Percentiles rank a stretch among this genome's conserved stretches.
Conservation (phyloP, 2,113 vertebrate species). For the Camelus bactrianus region DNA sequence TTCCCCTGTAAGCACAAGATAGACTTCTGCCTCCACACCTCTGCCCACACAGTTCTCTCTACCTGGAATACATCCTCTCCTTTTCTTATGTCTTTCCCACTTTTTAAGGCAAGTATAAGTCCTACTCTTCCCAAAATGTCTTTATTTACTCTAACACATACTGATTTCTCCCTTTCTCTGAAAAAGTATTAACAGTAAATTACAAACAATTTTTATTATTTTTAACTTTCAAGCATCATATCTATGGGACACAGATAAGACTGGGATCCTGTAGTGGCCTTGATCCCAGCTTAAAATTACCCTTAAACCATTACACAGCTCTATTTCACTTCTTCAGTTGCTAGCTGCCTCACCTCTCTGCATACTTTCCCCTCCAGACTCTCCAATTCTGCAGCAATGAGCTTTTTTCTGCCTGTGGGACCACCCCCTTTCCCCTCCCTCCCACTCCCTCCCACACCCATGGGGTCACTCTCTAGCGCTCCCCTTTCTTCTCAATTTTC, state of each 20-base stretch:
- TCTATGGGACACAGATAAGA: neutral
- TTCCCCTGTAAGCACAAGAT: neutral
- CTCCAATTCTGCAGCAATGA: neutral
- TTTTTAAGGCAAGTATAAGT: neutral
- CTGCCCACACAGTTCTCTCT: neutral
- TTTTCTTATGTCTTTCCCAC: neutral
- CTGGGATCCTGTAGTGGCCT: neutral
- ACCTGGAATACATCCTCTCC: neutral
- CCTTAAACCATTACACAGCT: neutral
- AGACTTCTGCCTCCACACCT: neutral
- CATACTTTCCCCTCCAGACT: neutral
- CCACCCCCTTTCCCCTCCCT: too few relatives aligned
- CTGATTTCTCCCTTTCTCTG: neutral
- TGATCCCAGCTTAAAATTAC: neutral
- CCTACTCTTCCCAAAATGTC: neutral
- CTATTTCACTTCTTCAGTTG: neutral
- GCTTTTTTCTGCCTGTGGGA: neutral
- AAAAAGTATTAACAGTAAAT: neutral
- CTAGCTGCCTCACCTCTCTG: neutral
- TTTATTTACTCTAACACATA: neutral
- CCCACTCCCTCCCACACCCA: neutral
- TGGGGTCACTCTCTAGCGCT: neutral
- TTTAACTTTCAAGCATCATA: neutral
- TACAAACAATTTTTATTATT: neutral
- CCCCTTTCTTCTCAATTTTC: neutral